Percentiles rank a stretch among this genome's conserved stretches.
phyloP scores from a whole-genome alignment of 2,888 invertebrate species.

The Masnerella sp. region DNA sequence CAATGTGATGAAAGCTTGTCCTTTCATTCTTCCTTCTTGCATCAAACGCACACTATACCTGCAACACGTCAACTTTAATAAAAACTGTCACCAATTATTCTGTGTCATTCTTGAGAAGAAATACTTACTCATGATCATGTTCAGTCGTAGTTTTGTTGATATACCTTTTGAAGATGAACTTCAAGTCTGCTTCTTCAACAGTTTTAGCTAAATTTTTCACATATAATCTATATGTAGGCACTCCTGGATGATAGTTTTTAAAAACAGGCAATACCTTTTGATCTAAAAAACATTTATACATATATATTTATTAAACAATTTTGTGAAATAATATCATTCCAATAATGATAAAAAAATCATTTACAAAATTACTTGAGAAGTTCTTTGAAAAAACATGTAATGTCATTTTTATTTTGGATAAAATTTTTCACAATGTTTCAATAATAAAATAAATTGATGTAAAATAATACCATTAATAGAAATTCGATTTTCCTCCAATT shows the following conservation, averaged over 20 bases:
- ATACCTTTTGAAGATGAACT: constrained; percentile 86
- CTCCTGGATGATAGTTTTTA: constrained; percentile 90
- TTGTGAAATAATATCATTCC: too few species aligned
- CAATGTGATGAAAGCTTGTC: constrained; percentile 94
- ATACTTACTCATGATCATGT: constrained; percentile 66
- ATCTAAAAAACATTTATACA: constrained; percentile 77
- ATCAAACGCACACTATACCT: constrained; percentile 87
- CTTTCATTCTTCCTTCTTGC: constrained; percentile 98
- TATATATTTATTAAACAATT: constrained; percentile 6
- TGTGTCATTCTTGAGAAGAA: too few species aligned
- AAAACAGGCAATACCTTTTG: constrained; percentile 87
- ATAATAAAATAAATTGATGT: too few species aligned
- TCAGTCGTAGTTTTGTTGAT: constrained; percentile 77
- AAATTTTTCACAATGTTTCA: too few species aligned
- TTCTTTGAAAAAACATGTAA: too few species aligned
- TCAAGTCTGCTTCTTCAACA: constrained; percentile 86
- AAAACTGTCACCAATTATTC: background rate
- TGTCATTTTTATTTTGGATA: too few species aligned
- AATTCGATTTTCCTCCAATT: constrained; percentile 84
- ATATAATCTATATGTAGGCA: constrained; percentile 90
- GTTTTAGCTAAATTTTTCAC: constrained; percentile 93
- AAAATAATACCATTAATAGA: constrained; percentile 79
- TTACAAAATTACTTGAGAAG: too few species aligned
- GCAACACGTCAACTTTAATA: constrained; percentile 56
- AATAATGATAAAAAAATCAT: too few species aligned